A percentile compares a stretch with the other conserved stretches of the same genome.
Conservation (phyloP, 2,113 vertebrate genomes). For the Ptilorrhoa leucosticta region DNA sequence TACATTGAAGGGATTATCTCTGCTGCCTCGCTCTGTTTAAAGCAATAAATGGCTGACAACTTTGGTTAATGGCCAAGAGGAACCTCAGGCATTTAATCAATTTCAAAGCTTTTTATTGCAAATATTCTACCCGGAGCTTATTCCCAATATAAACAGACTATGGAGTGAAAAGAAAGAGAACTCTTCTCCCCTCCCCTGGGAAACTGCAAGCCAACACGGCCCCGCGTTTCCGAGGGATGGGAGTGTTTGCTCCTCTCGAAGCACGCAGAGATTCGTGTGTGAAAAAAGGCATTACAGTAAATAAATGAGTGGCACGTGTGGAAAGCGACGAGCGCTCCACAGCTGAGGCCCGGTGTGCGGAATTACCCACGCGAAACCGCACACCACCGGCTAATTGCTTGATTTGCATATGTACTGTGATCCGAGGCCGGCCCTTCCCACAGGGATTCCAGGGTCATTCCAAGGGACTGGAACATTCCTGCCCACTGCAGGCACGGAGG, state of each 20-base stretch:
- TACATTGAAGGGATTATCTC: conserved; percentile 34
- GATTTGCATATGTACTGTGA: not conserved
- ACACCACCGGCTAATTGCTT: not conserved
- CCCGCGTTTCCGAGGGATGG: not conserved
- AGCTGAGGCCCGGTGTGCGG: not conserved
- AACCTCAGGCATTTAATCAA: conserved; percentile 48
- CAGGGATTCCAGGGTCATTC: not conserved
- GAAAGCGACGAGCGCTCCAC: not conserved
- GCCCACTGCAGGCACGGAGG: not conserved
- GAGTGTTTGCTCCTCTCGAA: fast-evolving
- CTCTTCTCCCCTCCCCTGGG: not conserved
- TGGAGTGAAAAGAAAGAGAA: not conserved
- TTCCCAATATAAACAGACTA: conserved; percentile 5
- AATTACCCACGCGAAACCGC: not conserved
- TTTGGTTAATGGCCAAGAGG: conserved; percentile 54
- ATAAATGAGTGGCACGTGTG: not conserved
- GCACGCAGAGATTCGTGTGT: not conserved
- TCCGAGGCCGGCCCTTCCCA: not conserved
- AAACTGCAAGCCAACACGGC: not conserved
- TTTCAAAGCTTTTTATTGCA: conserved; percentile 37
- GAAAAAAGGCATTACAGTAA: not conserved
- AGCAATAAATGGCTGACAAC: conserved; percentile 47
- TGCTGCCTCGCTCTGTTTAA: not conserved
- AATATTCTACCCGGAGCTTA: conserved; percentile 18
- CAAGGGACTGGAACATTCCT: not conserved